Evolutionary conservation across 1,140 invertebrate species (phyloP), one percentile per base, ranked within the genome.

Genomic region (Catajapyx aquilonaris): DNA sequence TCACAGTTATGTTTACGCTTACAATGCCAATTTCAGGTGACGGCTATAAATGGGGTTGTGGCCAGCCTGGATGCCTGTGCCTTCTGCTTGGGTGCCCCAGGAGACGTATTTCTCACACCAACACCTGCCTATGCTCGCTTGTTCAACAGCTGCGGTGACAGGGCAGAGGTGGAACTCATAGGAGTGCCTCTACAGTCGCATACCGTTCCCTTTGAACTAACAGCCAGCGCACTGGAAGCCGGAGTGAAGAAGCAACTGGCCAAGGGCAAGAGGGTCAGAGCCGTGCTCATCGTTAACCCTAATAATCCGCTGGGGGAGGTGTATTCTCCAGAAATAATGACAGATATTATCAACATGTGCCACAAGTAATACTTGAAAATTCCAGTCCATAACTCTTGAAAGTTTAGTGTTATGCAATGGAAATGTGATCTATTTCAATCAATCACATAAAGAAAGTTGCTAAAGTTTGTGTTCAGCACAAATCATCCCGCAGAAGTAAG

Each of bases 271-370:
- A 35, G 10, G 11, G 46, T 51, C 13, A 25, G 38, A 10, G 47
- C 35, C 13, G 20, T 51, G 11, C 16, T 49, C n/a, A 20, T 51
- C n/a, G 35, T 45, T 33, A 51, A 50, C 36, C 49, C 49, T 4
- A 39, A 45, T 31, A 51, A 51, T 34, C 49, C 49, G 7, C 31
- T 47, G 2, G 48, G 48, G 13, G 46, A 45, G 17, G 43, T 51
- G 13, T 49, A 48, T 37, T 28, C 48, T 4, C 16, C 37, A 4
- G 18, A 44, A 16, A 35, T 45, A n/a, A 39, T 51, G 2, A 33
- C 21, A 4, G 42, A 46, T 25, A 28, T 46, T 5, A 40, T 51
- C 4, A 20, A 42, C 11, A 41, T 51, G 20, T 47, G 46, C 19
- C 35, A 31, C 31, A 45, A 39, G 49, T 49, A 31, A 38, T 35